Evolutionary conservation across 2,113 vertebrate genomes (phyloP), one percentile per base, ranked within the genome.

Genomic region (Aphyosemion australe): DNA sequence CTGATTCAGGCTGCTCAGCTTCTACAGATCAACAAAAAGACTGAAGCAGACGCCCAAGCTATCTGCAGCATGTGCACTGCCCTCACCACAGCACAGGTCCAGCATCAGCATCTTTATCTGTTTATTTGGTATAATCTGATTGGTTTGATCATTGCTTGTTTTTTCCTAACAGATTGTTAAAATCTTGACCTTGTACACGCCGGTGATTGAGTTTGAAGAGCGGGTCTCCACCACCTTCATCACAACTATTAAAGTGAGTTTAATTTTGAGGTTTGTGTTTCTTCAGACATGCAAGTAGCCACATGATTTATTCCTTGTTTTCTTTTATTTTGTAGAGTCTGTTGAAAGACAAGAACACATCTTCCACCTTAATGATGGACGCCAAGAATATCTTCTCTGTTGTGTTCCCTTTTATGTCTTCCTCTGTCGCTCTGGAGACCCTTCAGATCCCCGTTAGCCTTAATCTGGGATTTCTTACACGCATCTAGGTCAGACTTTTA

Each of bases 201-300:
- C 96, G 1, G 94, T 98, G 46, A 97, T 98, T 74, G 97, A 99
- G 79, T 99, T 98, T 89, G 97, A 99, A 91, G 97, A 99, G 84
- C 92, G 96, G 86, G 97, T 99, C 59, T 89, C 95, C 11, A 91
- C 94, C 15, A 87, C 93, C 0, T 99, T 99, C 88, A 97, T 99
- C 77, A 90, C 93, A 72, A 95, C 88, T 16, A 96, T 98, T 87
- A 93, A 95, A 93, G 97, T 99, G 90, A 89, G 89, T 56, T 13
- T 41, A 26, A 4, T 19, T 37, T 72, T 11, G 3, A 14, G 6
- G 3, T 52, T 8, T 63, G 70, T 75, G 70, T 75, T 45, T 18
- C 4, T 9, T 46, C 5, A 12, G 2, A 21, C 11, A 16, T 59
- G 12, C 21, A 15, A 37, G 39, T 5, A 14, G 10, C 47, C 12